phyloP scores from a whole-genome alignment of 1,140 invertebrate species.

The Atopsyche davidsoni region DNA sequence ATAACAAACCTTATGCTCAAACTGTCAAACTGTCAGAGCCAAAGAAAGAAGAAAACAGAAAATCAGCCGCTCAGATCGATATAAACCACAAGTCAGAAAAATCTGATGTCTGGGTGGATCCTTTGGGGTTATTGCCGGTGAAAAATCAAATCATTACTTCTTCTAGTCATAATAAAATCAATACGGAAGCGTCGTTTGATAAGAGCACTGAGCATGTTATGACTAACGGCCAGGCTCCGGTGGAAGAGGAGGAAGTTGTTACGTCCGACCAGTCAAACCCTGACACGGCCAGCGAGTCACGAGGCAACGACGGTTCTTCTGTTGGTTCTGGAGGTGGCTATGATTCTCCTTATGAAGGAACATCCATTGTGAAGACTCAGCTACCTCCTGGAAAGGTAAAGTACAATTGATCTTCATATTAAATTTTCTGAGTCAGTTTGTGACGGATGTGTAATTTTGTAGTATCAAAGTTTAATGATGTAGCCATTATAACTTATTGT shows the following conservation, averaged over 20 bases:
- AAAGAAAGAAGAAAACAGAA: slow-evolving; percentile 12
- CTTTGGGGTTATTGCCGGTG: slow-evolving; percentile 42
- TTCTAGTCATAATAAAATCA: slow-evolving; percentile 36
- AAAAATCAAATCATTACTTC: slow-evolving; percentile 35
- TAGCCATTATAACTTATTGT: not conserved
- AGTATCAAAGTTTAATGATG: not conserved
- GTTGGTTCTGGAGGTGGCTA: slow-evolving; percentile 39
- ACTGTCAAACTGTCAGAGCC: slow-evolving; percentile 6
- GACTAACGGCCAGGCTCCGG: slow-evolving; percentile 20
- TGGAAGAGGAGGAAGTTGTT: slow-evolving; percentile 45
- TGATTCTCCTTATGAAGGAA: slow-evolving; percentile 46
- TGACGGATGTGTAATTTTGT: not conserved
- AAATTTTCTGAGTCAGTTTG: too few species aligned
- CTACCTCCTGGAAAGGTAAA: slow-evolving; percentile 61
- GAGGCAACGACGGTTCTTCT: slow-evolving; percentile 42
- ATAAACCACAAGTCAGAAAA: too few species aligned
- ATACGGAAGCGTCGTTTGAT: slow-evolving; percentile 19
- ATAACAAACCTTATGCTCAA: slow-evolving; percentile 19
- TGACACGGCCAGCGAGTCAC: slow-evolving; percentile 33
- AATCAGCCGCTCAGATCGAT: too few species aligned
- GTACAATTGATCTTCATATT: slow-evolving; percentile 1
- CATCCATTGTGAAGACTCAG: slow-evolving; percentile 56
- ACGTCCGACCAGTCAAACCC: slow-evolving; percentile 53
- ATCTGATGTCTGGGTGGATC: slow-evolving; percentile 36
- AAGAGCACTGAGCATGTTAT: slow-evolving; percentile 6